Conservation (phyloP, 1,140 invertebrate species). For the Dreissena rostriformis region DNA sequence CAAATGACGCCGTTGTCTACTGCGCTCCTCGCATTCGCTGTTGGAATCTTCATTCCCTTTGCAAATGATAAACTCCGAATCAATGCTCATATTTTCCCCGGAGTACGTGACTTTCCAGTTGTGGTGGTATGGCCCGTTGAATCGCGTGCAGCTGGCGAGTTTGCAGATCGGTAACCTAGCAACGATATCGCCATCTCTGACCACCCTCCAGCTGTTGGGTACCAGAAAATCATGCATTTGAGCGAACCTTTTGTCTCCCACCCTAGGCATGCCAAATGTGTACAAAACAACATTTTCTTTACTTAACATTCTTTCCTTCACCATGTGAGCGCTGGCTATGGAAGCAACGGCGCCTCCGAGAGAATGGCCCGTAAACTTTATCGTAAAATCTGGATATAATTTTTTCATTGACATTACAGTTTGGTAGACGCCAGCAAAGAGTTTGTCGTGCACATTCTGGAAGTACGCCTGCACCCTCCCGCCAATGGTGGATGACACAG, state of each 20-base stretch:
- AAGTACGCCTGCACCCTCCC: constrained; percentile 47
- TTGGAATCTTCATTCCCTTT: constrained; percentile 25
- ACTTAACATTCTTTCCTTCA: constrained; percentile 32
- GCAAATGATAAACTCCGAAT: constrained; percentile 30
- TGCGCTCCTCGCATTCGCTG: constrained; percentile 11
- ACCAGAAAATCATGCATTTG: constrained; percentile 29
- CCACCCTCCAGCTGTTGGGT: constrained; percentile 46
- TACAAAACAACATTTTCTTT: constrained; percentile 23
- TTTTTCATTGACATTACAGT: constrained; percentile 15
- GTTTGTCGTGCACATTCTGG: constrained; percentile 32
- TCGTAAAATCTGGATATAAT: constrained; percentile 16
- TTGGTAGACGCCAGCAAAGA: constrained; percentile 18
- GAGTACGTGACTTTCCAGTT: constrained; percentile 21
- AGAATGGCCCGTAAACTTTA: constrained; percentile 50
- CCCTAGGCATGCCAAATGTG: constrained; percentile 51
- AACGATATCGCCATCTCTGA: constrained; percentile 32
- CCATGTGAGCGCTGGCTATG: constrained; percentile 42
- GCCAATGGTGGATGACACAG: constrained; percentile 13
- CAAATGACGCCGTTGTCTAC: neutral
- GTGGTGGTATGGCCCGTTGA: constrained; percentile 48
- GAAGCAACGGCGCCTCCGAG: constrained; percentile 44
- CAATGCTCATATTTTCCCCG: constrained; percentile 9
- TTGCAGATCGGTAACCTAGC: constrained; percentile 39
- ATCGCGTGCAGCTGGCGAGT: constrained; percentile 9
- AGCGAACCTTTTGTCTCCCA: constrained; percentile 37